Evolutionary conservation across 1,140 invertebrate species (phyloP).

Genomic region (Hydropsyche tenuis): DNA sequence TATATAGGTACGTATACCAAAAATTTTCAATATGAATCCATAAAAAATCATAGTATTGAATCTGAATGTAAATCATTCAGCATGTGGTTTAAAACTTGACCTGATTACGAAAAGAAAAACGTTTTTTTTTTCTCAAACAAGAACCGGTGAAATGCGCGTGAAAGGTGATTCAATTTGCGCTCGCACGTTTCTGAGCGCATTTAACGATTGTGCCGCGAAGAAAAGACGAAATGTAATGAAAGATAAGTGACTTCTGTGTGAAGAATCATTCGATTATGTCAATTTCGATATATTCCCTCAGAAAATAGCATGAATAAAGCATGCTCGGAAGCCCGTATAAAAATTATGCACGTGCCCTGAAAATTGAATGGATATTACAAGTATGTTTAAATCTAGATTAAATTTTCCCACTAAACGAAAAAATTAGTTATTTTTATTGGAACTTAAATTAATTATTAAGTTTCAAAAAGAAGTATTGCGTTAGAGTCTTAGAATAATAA

Average conservation of each 20-base stretch:
- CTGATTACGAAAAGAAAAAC: no score
- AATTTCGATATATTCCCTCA: slow-evolving; percentile 29
- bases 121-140: not conserved
- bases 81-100: no score
- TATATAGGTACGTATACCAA: no score
- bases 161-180: not conserved
- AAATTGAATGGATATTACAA: not conserved
- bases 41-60: no score
- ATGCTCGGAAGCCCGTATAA: not conserved
- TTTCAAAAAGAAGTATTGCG: no score
- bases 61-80: no score
- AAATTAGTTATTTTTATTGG: no score
- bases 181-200: slow-evolving; percentile 7
- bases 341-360: not conserved
- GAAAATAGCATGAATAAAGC: slow-evolving; percentile 11
- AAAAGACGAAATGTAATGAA: slow-evolving; percentile 28
- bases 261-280: slow-evolving; percentile 37
- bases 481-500: no score
- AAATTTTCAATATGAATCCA: no score
- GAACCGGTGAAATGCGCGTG: not conserved
- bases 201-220: slow-evolving; percentile 11
- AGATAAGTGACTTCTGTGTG: slow-evolving; percentile 32
- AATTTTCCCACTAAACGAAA: no score
- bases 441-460: no score
- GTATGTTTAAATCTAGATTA: no score